Evolutionary conservation across 2,113 vertebrate species (phyloP).

Genomic region (Cercocebus atys): DNA sequence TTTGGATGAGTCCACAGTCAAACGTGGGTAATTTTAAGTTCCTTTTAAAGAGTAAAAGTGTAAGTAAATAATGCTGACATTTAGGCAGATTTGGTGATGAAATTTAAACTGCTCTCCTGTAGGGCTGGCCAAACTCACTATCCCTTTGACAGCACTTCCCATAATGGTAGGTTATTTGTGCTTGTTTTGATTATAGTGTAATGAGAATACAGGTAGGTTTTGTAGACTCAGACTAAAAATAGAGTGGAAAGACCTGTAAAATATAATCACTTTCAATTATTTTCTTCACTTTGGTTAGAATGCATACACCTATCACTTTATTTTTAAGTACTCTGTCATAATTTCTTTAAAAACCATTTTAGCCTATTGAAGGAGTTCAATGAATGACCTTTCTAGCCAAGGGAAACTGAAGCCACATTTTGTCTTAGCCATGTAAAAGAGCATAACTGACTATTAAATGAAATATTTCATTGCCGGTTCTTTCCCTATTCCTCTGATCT

Average conservation of each 20-base stretch:
- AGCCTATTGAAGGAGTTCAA: background rate
- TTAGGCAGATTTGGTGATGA: background rate
- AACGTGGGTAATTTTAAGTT: background rate
- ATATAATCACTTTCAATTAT: background rate
- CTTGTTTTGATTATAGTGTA: background rate
- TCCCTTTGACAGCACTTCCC: background rate
- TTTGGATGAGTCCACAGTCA: background rate
- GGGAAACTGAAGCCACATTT: background rate
- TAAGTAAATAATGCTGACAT: background rate
- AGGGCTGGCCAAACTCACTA: background rate
- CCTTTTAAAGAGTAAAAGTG: background rate
- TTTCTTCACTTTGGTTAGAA: background rate
- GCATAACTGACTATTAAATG: background rate
- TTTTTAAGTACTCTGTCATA: conserved; percentile 14
- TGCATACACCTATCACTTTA: background rate
- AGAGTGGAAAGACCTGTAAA: background rate
- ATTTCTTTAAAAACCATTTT: background rate
- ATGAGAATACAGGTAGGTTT: background rate
- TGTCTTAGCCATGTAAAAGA: background rate
- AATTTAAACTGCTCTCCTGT: background rate
- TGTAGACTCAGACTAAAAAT: background rate
- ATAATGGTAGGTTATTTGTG: background rate
- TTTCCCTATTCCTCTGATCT: background rate
- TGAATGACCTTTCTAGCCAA: conserved; percentile 1
- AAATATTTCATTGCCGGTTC: background rate